phyloP scores from a whole-genome alignment of 2,113 vertebrate species.

The Hydrolagus affinis region DNA sequence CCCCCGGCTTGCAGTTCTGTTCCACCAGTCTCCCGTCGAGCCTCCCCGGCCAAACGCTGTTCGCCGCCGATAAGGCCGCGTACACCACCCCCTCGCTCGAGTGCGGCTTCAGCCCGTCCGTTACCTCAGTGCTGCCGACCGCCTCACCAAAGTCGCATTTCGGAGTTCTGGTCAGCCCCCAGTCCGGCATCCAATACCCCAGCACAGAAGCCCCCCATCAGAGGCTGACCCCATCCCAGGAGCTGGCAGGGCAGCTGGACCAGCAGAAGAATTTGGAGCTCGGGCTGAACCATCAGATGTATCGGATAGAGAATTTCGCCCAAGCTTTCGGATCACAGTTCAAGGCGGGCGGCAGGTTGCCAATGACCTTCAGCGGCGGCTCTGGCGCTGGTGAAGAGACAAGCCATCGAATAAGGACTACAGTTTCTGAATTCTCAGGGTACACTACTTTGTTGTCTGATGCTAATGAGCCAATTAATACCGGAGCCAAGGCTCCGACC shows the following conservation, averaged over 20 bases:
- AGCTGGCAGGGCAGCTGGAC: constrained; percentile 94
- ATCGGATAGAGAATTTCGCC: constrained; percentile 99
- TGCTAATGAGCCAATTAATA: constrained; percentile 92
- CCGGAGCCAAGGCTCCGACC: constrained; percentile 94
- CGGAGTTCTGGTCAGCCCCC: constrained; percentile 83
- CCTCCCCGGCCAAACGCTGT: constrained; percentile 80
- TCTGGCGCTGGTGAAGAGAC: constrained; percentile 70
- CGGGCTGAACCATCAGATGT: constrained; percentile 78
- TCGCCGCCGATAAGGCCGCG: constrained; percentile 85
- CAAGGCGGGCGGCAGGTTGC: constrained; percentile 91
- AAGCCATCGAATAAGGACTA: constrained; percentile 92
- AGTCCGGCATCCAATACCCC: constrained; percentile 82
- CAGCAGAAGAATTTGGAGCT: constrained; percentile 86
- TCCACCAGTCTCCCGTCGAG: constrained; percentile 73
- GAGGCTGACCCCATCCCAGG: constrained; percentile 96
- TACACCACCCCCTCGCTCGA: constrained; percentile 87
- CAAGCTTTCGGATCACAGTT: constrained; percentile 98
- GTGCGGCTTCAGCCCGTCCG: constrained; percentile 81
- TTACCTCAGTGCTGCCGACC: constrained; percentile 86
- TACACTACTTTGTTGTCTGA: constrained; percentile 98
- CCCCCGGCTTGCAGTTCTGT: constrained; percentile 74
- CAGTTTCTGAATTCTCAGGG: constrained; percentile 99
- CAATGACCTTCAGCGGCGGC: constrained; percentile 81
- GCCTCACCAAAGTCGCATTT: constrained; percentile 90
- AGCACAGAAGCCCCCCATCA: constrained; percentile 84